Evolutionary conservation across 1,140 invertebrate species (phyloP), one percentile per base, ranked within the genome.

Genomic region (Meloidogyne hapla): DNA sequence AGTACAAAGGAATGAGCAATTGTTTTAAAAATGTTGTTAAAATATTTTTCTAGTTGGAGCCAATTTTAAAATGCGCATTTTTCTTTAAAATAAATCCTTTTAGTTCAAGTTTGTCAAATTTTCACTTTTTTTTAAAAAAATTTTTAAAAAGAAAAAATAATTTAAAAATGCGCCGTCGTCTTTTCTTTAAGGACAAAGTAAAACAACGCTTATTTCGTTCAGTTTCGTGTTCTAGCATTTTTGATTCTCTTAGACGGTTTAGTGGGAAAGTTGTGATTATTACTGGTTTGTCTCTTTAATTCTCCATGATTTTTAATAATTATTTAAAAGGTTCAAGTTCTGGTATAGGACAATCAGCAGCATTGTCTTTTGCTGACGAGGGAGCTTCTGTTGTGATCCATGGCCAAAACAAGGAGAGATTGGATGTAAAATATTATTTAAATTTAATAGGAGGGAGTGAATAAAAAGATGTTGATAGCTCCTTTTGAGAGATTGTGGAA

Each of bases 351-450:
- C 74, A 78, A 70, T 48, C 66, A n/a, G 64, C 75, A 1, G 79
- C 79, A 13, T 12, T 73, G 1, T 25, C n/a, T 45, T 80, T 80
- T 48, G 79, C 80, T 21, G 40, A 77, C 18, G 69, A 81, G 10
- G 76, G 76, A 9, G 79, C 79, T 0, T 9, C 4, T 2, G 76
- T 80, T 2, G 78, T 80, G 3, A 77, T 80, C 56, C 80, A 82
- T 40, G 79, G 79, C 1, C 80, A 76, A 61, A 77, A 73, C 45
- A 25, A 62, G 12, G 72, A 80, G 40, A 26, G 80, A 62, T 40
- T 80, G 23, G 23, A 78, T 48, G 78, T 69, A 80, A 4, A 26
- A 26, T 26, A 63, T 61, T 26, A 21, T 9, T 15, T 28, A 64
- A 23, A 23, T 26, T 12, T 42, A 15, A n/a, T 26, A 26, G 10